Evolutionary conservation across 2,113 vertebrate genomes (phyloP).

Genomic region (Lota lota): DNA sequence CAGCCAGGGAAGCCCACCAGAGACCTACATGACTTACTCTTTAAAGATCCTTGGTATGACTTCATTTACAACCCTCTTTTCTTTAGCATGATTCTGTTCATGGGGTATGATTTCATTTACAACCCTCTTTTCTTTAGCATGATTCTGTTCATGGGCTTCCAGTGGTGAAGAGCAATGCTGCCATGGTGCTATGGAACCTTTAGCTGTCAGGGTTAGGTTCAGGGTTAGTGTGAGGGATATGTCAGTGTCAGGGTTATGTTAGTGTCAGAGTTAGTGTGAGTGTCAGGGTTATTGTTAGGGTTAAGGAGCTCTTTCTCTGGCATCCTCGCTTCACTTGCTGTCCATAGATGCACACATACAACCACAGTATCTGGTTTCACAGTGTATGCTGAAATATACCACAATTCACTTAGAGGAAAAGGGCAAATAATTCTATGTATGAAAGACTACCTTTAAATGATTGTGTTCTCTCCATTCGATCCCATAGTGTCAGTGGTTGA

Average conservation of each 20-base stretch:
- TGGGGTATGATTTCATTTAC: conserved; percentile 36
- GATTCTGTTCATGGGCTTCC: conserved; percentile 63
- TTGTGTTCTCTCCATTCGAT: conserved; percentile 17
- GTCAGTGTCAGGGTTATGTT: no score
- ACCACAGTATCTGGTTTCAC: conserved; percentile 44
- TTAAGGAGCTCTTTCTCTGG: no score
- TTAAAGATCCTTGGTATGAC: background rate
- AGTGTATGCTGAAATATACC: conserved; percentile 59
- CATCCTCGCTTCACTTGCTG: conserved; percentile 11
- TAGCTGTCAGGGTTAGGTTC: no score
- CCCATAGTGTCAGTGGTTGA: conserved; percentile 2
- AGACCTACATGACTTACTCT: no score
- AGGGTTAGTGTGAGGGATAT: no score
- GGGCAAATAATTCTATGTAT: no score
- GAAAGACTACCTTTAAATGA: no score
- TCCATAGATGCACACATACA: conserved; percentile 33
- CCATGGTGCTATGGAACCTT: conserved; percentile 57
- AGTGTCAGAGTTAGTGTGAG: no score
- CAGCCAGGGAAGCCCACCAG: no score
- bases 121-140: conserved; percentile 33
- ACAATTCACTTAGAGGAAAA: conserved; percentile 28
- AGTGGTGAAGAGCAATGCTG: conserved; percentile 47
- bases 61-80: background rate
- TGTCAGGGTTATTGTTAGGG: no score
- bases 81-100: conserved; percentile 22